Base-by-base conservation (phyloP, 2,113 vertebrate genomes). In the Pachycephala philippinensis region DNA sequence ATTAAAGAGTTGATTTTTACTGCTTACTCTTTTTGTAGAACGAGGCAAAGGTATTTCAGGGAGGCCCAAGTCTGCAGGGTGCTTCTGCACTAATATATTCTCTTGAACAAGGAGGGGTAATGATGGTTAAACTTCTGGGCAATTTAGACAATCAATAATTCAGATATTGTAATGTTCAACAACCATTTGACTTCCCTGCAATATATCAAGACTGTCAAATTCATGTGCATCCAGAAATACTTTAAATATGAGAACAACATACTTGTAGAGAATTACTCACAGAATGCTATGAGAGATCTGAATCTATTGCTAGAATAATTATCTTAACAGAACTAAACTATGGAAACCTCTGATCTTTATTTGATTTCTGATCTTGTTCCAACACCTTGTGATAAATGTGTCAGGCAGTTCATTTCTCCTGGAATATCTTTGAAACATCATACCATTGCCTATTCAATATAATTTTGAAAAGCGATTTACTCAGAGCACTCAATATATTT, bases 351-450 rank as follows among this genome's bases (percentile, higher is more conserved):
- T 95, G 80, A 91, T 92, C 86, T 87, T 52, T 75, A 92, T 78
- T 84, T 75, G 24, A 56, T 74, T 75, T 95, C 49, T 95, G 93
- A 95, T 93, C 84, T 87, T 64, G 26, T 44, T 81, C 86, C 87
- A 91, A 64, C 81, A 84, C 14, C 30, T 84, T 77, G 14, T 23
- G 87, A 15, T 18, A 78, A 74, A 84, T 13, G 44, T 80, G 61
- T 70, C 54, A 93, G 89, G 39, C 2, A 28, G 45, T 72, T 83
- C 0, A 83, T 90, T 94, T 88, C 45, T 80, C 60, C 21, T 65
- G 31, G 71, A 83, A 80, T 78, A 88, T 23, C 91, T 95, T 90
- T 80, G 59, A 93, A 96, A 83, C 6, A 61, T 60, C 37, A 57
- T 63, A 30, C 42, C 27, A 71, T 66, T 3, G 3, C 37, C 72